A percentile compares a stretch with the other conserved stretches of the same genome.
Evolutionary conservation across 2,888 invertebrate species (phyloP).

Genomic region (Tholera decimalis): DNA sequence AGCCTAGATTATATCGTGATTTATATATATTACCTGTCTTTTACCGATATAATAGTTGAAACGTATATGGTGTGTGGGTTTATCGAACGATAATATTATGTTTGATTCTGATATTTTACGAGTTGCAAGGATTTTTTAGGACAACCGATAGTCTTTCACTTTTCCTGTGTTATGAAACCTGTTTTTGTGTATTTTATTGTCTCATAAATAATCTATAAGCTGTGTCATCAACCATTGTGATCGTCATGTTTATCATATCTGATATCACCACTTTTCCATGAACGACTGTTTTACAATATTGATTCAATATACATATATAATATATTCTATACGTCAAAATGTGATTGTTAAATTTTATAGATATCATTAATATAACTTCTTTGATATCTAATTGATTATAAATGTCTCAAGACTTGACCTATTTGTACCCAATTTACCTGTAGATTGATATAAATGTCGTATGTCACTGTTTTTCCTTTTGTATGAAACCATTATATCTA

Average conservation of each 20-base stretch:
- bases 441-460: slow-evolving; percentile 52
- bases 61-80: slow-evolving; percentile 37
- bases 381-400: slow-evolving; percentile 64
- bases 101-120: slow-evolving; percentile 27
- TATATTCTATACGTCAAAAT: slow-evolving; percentile 59
- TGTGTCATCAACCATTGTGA: slow-evolving; percentile 65
- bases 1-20: slow-evolving; percentile 14
- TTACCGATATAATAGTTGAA: slow-evolving; percentile 33
- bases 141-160: slow-evolving; percentile 44
- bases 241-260: slow-evolving; percentile 62
- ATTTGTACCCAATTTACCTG: slow-evolving; percentile 63
- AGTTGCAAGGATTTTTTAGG: slow-evolving; percentile 23
- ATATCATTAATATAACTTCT: slow-evolving; percentile 61
- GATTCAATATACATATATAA: slow-evolving; percentile 68
- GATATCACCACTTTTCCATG: slow-evolving; percentile 62
- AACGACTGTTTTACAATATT: slow-evolving; percentile 66
- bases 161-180: slow-evolving; percentile 30
- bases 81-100: slow-evolving; percentile 24
- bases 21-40: slow-evolving; percentile 31
- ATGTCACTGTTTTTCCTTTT: slow-evolving; percentile 55
- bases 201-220: slow-evolving; percentile 70
- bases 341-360: slow-evolving; percentile 66
- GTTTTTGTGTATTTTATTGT: slow-evolving; percentile 66
- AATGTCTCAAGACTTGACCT: slow-evolving; percentile 58
- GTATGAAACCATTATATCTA: slow-evolving; percentile 36